phyloP scores from a whole-genome alignment of 2,888 invertebrate genomes.

The Seladonia tumulorum region DNA sequence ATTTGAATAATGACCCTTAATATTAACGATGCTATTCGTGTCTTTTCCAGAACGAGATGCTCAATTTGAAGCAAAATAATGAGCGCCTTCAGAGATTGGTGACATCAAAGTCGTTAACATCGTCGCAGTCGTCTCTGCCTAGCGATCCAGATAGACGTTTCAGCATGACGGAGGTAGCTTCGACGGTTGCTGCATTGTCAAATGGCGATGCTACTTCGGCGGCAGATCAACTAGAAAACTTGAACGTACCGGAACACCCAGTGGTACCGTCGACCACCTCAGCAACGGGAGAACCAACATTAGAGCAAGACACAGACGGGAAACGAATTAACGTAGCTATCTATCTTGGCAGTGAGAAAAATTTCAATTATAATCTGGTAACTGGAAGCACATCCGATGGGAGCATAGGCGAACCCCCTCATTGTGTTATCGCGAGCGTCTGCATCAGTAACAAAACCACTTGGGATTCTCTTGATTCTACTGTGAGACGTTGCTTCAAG shows the following conservation, averaged over 20 bases:
- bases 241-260: conserved; percentile 77
- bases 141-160: conserved; percentile 84
- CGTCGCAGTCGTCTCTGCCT: conserved; percentile 85
- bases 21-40: no score
- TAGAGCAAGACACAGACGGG: conserved; percentile 90
- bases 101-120: conserved; percentile 85
- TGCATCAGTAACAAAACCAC: conserved; percentile 96
- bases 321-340: conserved; percentile 95
- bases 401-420: conserved; percentile 82
- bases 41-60: conserved; percentile 93
- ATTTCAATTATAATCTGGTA: conserved; percentile 86
- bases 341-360: conserved; percentile 90
- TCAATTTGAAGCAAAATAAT: conserved; percentile 98
- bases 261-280: conserved; percentile 73
- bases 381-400: conserved; percentile 83
- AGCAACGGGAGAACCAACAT: conserved; percentile 71
- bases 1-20: no score
- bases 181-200: conserved; percentile 79
- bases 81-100: conserved; percentile 96
- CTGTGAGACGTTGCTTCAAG: conserved; percentile 96
- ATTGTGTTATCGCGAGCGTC: conserved; percentile 92
- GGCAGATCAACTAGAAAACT: conserved; percentile 79
- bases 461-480: conserved; percentile 97
- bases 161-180: conserved; percentile 83
- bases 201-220: conserved; percentile 77